Conservation (phyloP, 2,113 vertebrate genomes). For the Callipepla squamata region DNA sequence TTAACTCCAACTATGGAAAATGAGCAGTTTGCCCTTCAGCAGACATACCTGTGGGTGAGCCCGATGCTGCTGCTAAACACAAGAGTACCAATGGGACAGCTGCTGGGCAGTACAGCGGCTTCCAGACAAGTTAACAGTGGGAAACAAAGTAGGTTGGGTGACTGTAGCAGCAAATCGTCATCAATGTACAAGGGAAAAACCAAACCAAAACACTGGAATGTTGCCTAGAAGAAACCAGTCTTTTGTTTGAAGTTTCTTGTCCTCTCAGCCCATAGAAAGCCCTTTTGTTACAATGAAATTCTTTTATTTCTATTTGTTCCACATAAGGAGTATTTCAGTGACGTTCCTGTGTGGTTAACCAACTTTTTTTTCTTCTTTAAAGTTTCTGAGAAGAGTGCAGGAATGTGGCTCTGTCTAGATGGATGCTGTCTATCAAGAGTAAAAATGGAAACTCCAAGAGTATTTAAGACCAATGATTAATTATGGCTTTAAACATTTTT, state of each 20-base stretch:
- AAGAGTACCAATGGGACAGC: not conserved
- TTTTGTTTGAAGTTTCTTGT: not conserved
- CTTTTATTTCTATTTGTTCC: not conserved
- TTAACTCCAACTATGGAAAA: not conserved
- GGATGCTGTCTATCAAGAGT: not conserved
- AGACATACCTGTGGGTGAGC: not conserved
- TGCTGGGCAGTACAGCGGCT: not conserved
- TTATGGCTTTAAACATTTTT: not conserved
- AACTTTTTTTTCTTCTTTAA: not conserved
- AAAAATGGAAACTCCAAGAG: not conserved
- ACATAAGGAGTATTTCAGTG: not conserved
- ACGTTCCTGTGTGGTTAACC: not conserved
- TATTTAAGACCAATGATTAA: not conserved
- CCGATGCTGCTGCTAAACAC: rapidly evolving
- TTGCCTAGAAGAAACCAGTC: not conserved
- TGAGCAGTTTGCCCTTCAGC: not conserved
- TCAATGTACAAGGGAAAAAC: not conserved
- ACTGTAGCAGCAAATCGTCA: not conserved
- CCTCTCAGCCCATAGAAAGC: not conserved
- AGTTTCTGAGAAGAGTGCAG: not conserved
- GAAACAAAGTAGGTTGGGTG: not conserved
- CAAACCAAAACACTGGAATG: not conserved
- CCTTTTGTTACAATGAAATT: not conserved
- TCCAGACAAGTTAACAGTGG: not conserved
- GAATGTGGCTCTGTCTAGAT: not conserved